Percentiles rank a stretch among this genome's conserved stretches.
Evolutionary conservation across 2,888 invertebrate genomes (phyloP).

Genomic region (Pocota personata): DNA sequence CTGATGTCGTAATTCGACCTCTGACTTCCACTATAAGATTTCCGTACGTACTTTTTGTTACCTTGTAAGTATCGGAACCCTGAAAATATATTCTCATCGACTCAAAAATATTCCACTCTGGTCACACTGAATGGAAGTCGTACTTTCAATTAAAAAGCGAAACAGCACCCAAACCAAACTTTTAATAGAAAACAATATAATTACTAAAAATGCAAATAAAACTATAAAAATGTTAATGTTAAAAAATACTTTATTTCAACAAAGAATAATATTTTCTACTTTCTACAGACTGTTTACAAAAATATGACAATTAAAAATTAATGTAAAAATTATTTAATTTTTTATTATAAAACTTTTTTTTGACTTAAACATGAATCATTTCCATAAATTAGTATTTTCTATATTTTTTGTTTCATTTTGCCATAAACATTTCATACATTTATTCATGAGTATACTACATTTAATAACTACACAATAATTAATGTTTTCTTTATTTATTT

Average conservation of each 20-base stretch:
- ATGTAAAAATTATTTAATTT: constrained; percentile 37
- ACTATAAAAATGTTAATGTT: background rate
- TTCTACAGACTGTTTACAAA: constrained; percentile 64
- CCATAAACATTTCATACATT: constrained; percentile 33
- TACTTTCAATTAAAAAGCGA: too few species aligned
- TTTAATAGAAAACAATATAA: too few species aligned
- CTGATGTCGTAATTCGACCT: too few species aligned
- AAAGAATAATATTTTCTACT: constrained; percentile 42
- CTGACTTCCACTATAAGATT: too few species aligned
- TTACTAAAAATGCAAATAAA: background rate
- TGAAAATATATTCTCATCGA: too few species aligned
- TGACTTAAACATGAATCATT: background rate
- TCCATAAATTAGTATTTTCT: background rate
- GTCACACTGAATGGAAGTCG: too few species aligned
- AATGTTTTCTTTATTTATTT: background rate
- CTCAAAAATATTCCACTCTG: too few species aligned
- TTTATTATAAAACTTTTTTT: constrained; percentile 25
- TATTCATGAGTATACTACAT: constrained; percentile 51
- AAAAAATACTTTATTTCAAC: constrained; percentile 65
- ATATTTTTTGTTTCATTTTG: constrained; percentile 18
- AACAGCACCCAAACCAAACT: too few species aligned
- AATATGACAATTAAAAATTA: constrained; percentile 65
- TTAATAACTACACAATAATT: constrained; percentile 49
- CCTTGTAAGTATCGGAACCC: too few species aligned
- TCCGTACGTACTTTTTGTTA: too few species aligned